Evolutionary conservation across 2,797 vertebrate genomes (phyloP), one percentile per base, ranked within the genome.

Genomic region (Manis crassicaudata): DNA sequence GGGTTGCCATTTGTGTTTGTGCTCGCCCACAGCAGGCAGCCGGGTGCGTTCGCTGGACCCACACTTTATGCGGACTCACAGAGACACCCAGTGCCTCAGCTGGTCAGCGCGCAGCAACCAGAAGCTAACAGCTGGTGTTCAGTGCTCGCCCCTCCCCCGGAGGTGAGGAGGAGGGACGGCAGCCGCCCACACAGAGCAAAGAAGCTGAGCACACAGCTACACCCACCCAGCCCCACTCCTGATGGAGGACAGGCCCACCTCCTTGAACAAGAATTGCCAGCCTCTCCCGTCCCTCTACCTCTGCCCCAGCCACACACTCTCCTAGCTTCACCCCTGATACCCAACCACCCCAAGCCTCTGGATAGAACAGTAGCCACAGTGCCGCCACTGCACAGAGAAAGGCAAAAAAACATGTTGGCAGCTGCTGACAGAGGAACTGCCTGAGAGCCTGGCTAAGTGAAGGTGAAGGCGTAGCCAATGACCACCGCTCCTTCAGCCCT

Each of bases 341-440:
- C 27, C 37, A 35, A 60, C 9, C 17, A 43, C 63, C 68, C 82
- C 72, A 68, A 58, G 50, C 23, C 54, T 89, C 95, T 63, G 56
- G 40, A 94, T 62, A 37, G 52, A 89, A 93, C 65, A 93, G 83
- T 73, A 95, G 54, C 88, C 85, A 62, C 43, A 92, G 56, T 58
- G 70, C 50, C 70, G 63, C 62, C 80, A 62, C 70, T 58, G 56
- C 17, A 50, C 56, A 88, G n/a, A 79, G 37, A 76, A 85, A 67
- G 56, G 29, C 23, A 70, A 92, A 88, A 67, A 35, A 67, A 35
- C 27, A 2, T 16, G 16, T 25, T 17, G 68, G 81, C 62, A 35
- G 58, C 70, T 46, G 14, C 37, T 7, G 40, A 50, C 21, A 65
- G 65, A 35, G 65, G 32, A 83, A 52, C 46, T 43, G 54, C 63